Conservation (phyloP, 1,140 invertebrate genomes). For the Brachionus manjavacas region DNA sequence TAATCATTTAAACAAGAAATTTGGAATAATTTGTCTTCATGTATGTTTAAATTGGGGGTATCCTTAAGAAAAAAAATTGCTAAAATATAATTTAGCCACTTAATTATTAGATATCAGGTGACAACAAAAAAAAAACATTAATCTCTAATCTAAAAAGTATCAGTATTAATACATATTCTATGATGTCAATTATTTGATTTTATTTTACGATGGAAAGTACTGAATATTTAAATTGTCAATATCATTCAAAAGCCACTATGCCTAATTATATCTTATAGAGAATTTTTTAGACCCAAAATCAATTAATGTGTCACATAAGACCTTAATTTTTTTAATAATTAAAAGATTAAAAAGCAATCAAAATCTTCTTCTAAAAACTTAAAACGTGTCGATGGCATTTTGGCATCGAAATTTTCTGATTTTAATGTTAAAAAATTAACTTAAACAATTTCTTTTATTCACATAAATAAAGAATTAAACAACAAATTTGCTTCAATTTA, state of each 20-base stretch:
- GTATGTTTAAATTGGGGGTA: neutral
- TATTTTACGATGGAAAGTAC: neutral
- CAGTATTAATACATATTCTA: neutral
- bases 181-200: neutral
- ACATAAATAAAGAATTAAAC: too few relatives aligned
- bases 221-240: neutral
- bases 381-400: neutral
- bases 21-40: neutral
- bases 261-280: neutral
- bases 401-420: neutral
- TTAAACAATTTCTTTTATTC: too few relatives aligned
- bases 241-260: neutral
- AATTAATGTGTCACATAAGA: neutral
- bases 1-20: neutral
- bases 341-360: neutral
- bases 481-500: too few relatives aligned
- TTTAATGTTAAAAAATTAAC: neutral
- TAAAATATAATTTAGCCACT: neutral
- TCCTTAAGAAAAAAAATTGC: neutral
- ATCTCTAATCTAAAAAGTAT: neutral
- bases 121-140: neutral
- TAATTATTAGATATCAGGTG: neutral
- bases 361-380: neutral
- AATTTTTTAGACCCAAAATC: neutral
- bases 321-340: neutral